Percentiles rank a stretch among this genome's conserved stretches.
Evolutionary conservation across 2,797 vertebrate genomes (phyloP).

Genomic region (Dendrocincla tyrannina): DNA sequence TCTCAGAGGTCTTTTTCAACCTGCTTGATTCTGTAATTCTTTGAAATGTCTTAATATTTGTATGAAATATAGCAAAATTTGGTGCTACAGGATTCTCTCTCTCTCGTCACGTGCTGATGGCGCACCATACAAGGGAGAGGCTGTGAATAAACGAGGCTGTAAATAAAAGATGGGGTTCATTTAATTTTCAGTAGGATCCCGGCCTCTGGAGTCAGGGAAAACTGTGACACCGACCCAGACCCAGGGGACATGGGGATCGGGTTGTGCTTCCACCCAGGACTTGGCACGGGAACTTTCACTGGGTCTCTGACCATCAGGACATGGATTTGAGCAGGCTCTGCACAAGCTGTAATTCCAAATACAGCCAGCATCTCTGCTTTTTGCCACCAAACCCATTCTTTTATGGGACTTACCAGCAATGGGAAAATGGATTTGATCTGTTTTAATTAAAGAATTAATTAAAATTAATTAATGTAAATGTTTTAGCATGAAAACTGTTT

Average conservation of each 20-base stretch:
- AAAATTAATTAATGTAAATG: constrained; percentile 14
- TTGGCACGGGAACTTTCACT: accelerated
- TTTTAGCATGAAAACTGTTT: neutral
- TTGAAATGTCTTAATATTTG: neutral
- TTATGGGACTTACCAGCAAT: neutral
- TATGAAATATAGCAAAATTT: accelerated
- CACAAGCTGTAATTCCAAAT: neutral
- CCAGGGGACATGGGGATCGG: accelerated
- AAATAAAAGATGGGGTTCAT: constrained; percentile 11
- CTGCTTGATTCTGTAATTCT: neutral
- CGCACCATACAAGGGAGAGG: accelerated
- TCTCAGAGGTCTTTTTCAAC: neutral
- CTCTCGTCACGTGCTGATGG: accelerated
- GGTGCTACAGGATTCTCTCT: accelerated
- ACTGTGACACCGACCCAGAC: neutral
- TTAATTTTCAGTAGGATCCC: constrained; percentile 24
- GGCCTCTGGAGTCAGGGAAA: neutral
- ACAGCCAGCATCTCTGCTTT: neutral
- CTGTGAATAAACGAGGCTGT: neutral
- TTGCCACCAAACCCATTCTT: neutral
- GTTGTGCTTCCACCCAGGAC: neutral
- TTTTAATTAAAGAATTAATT: neutral
- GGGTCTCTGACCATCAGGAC: accelerated
- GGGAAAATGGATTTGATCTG: neutral
- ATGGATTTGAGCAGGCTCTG: neutral